Conservation (phyloP, 2,797 vertebrate genomes). For the Sphaeramia orbicularis region DNA sequence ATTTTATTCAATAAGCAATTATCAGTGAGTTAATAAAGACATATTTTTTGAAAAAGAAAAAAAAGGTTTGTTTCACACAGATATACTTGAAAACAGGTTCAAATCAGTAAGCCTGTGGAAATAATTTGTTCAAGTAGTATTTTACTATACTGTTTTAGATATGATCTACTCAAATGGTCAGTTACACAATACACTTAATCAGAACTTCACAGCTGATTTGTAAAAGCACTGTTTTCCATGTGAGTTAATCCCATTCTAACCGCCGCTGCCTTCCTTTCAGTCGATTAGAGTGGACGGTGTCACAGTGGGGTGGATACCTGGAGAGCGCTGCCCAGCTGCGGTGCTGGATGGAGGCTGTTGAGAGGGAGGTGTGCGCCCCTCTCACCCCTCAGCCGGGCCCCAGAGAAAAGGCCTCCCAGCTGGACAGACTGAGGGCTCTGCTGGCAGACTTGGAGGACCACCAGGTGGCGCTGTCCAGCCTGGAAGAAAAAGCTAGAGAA, state of each 20-base stretch:
- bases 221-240: background rate
- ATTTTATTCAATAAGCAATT: too few species aligned
- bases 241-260: slow-evolving; percentile 15
- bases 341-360: slow-evolving; percentile 92
- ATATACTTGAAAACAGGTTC: too few species aligned
- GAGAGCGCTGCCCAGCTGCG: slow-evolving; percentile 91
- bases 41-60: too few species aligned
- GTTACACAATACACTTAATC: background rate
- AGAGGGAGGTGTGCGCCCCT: slow-evolving; percentile 89
- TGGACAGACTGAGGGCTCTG: slow-evolving; percentile 90
- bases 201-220: background rate
- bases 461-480: slow-evolving; percentile 85
- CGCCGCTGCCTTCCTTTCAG: slow-evolving; percentile 71
- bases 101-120: too few species aligned
- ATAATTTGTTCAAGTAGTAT: too few species aligned
- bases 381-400: slow-evolving; percentile 90
- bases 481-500: slow-evolving; percentile 89
- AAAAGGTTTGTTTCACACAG: too few species aligned
- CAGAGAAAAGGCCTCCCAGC: slow-evolving; percentile 92
- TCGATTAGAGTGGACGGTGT: slow-evolving; percentile 91
- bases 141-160: too few species aligned
- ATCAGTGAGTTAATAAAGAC: too few species aligned
- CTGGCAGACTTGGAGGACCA: slow-evolving; percentile 91
- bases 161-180: background rate
- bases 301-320: slow-evolving; percentile 92